Evolutionary conservation across 1,140 invertebrate species (phyloP).

Genomic region (Armadillidium nasatum): DNA sequence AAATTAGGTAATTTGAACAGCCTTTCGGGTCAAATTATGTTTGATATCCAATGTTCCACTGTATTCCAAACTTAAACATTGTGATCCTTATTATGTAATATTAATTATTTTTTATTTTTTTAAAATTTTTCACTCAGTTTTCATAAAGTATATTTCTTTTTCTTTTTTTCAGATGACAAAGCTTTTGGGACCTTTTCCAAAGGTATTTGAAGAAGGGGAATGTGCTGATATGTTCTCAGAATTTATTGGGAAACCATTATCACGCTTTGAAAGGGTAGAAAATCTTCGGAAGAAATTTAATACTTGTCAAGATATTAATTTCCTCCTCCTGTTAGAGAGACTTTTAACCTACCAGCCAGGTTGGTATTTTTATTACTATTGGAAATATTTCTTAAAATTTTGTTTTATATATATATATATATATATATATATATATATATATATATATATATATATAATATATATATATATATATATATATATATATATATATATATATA

Average conservation of each 20-base stretch:
- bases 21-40: too few species aligned
- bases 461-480: background rate
- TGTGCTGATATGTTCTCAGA: conserved; percentile 36
- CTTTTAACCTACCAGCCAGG: conserved; percentile 40
- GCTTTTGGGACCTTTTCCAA: conserved; percentile 42
- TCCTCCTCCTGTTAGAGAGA: conserved; percentile 41
- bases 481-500: background rate
- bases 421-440: conserved; percentile 13
- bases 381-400: too few species aligned
- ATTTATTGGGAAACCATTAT: conserved; percentile 52
- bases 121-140: background rate
- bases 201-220: conserved; percentile 42
- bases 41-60: too few species aligned
- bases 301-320: conserved; percentile 38
- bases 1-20: too few species aligned
- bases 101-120: background rate
- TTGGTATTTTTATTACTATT: conserved; percentile 16
- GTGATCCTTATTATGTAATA: too few species aligned
- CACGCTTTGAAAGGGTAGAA: conserved; percentile 38
- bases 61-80: too few species aligned
- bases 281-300: conserved; percentile 41
- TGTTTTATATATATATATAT: background rate
- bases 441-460: background rate
- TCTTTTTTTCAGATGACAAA: conserved; percentile 40
- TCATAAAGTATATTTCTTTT: too few species aligned